Conservation (phyloP, 2,888 invertebrate species). For the Blomia tropicalis region DNA sequence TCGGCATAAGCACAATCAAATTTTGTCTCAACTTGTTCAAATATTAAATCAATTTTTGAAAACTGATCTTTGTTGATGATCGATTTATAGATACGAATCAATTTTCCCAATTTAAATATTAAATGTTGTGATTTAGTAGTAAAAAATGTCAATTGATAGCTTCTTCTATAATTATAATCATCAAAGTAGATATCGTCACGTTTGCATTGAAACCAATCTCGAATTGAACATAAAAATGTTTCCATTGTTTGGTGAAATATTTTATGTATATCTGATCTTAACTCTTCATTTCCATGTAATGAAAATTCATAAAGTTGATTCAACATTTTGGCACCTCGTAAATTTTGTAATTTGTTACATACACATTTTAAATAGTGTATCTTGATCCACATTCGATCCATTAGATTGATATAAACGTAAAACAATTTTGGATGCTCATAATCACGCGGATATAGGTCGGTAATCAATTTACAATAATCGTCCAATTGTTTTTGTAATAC, state of each 20-base stretch:
- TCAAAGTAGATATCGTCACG: neutral
- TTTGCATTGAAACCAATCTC: neutral
- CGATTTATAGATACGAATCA: neutral
- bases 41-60: neutral
- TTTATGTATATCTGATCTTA: neutral
- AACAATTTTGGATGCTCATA: neutral
- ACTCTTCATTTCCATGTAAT: neutral
- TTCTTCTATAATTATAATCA: neutral
- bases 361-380: neutral
- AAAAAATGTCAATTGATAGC: too few relatives aligned
- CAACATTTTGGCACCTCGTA: neutral
- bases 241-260: neutral
- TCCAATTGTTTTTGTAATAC: neutral
- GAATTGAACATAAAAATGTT: neutral
- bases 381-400: neutral
- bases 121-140: neutral
- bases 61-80: neutral
- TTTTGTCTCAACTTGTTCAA: too few relatives aligned
- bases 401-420: neutral
- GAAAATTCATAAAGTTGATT: neutral
- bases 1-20: too few relatives aligned
- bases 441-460: neutral
- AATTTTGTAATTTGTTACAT: neutral
- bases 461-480: neutral
- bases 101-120: neutral